phyloP scores from a whole-genome alignment of 1,140 invertebrate species.

The Physella acuta region DNA sequence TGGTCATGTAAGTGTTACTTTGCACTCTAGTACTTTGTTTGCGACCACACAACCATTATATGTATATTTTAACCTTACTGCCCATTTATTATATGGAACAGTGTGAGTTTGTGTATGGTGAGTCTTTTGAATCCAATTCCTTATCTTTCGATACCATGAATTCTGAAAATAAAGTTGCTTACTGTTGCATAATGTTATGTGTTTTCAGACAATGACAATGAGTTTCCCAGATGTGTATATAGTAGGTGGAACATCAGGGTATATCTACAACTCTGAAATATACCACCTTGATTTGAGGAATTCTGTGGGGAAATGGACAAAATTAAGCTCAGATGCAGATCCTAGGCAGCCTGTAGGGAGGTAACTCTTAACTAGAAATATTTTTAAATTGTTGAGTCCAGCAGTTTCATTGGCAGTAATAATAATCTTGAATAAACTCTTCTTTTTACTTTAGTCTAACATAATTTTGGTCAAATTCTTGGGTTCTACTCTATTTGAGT shows the following conservation, averaged over 20 bases:
- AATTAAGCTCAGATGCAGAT: slow-evolving; percentile 23
- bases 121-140: too few relatives aligned
- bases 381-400: too few relatives aligned
- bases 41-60: background rate
- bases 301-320: slow-evolving; percentile 28
- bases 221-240: slow-evolving; percentile 54
- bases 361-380: too few relatives aligned
- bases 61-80: too few relatives aligned
- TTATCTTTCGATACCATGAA: too few relatives aligned
- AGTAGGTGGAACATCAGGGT: slow-evolving; percentile 52
- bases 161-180: background rate
- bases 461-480: too few relatives aligned
- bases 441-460: too few relatives aligned
- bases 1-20: slow-evolving; percentile 68
- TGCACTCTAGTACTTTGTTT: background rate
- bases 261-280: slow-evolving; percentile 34
- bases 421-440: too few relatives aligned
- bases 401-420: too few relatives aligned
- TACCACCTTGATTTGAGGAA: slow-evolving; percentile 29
- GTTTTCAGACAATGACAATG: slow-evolving; percentile 47
- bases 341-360: slow-evolving; percentile 21
- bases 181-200: background rate
- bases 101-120: too few relatives aligned
- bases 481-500: too few relatives aligned
- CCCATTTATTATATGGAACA: too few relatives aligned